Percentiles rank a stretch among this genome's conserved stretches.
Conservation (phyloP, 2,113 vertebrate genomes). For the Dendrocopos noguchii region DNA sequence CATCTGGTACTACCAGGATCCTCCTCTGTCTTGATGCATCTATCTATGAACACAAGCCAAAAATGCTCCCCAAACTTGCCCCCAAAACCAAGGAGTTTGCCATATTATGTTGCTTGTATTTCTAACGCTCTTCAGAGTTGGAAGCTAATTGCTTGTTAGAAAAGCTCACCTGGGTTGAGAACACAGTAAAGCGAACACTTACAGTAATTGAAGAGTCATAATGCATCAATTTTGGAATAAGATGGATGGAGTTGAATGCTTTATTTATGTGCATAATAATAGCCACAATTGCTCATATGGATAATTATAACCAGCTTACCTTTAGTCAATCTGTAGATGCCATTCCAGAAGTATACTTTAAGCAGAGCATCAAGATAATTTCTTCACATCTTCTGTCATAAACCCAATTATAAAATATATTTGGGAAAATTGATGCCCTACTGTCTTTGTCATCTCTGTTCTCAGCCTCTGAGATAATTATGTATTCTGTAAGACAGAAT, state of each 20-base stretch:
- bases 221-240: background rate
- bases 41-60: background rate
- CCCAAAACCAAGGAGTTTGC: background rate
- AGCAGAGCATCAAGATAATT: background rate
- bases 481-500: background rate
- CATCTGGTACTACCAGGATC: background rate
- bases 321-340: background rate
- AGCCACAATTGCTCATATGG: background rate
- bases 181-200: background rate
- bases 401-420: background rate
- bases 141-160: background rate
- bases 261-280: background rate
- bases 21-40: background rate
- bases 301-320: background rate
- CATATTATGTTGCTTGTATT: background rate
- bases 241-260: background rate
- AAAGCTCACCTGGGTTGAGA: background rate
- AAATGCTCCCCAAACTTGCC: background rate
- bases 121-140: background rate
- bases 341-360: background rate
- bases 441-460: background rate
- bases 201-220: background rate
- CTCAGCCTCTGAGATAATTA: background rate
- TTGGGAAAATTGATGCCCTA: background rate
- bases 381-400: background rate